phyloP scores from a whole-genome alignment of 2,113 vertebrate genomes.

The Megalops atlanticus region DNA sequence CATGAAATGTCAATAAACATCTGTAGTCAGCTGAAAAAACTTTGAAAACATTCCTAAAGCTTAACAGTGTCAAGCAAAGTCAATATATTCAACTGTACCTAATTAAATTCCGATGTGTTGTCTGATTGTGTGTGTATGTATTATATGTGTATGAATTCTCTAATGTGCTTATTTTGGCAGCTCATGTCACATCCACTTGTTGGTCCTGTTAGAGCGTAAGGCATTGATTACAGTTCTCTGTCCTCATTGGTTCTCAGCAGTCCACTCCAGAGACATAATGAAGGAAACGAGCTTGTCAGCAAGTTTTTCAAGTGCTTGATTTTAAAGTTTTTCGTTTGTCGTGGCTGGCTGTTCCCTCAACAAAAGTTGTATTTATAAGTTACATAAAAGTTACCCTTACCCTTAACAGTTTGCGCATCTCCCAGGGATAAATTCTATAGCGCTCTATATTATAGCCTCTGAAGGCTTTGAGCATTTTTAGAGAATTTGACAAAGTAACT shows the following conservation, averaged over 20 bases:
- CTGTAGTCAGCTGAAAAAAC: slow-evolving; percentile 42
- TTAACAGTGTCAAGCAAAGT: neutral
- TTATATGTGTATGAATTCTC: neutral
- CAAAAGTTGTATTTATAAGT: no score
- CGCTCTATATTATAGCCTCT: neutral
- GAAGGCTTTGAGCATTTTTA: neutral
- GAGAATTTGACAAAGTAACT: neutral
- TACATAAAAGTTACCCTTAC: no score
- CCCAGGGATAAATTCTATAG: neutral
- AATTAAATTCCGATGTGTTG: neutral
- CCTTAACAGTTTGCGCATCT: no score
- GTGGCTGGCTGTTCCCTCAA: neutral
- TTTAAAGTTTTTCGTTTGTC: neutral
- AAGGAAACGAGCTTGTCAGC: neutral
- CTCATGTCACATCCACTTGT: neutral
- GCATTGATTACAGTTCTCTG: neutral
- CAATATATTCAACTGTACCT: neutral
- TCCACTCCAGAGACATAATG: neutral
- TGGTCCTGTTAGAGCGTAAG: neutral
- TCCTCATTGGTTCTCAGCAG: neutral
- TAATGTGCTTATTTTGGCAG: neutral
- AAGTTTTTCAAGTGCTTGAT: neutral
- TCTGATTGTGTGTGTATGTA: neutral
- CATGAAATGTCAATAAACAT: slow-evolving; percentile 63
- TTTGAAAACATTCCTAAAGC: slow-evolving; percentile 18